Evolutionary conservation across 2,113 vertebrate genomes (phyloP), one percentile per base, ranked within the genome.

Genomic region (Phalacrocorax carbo): DNA sequence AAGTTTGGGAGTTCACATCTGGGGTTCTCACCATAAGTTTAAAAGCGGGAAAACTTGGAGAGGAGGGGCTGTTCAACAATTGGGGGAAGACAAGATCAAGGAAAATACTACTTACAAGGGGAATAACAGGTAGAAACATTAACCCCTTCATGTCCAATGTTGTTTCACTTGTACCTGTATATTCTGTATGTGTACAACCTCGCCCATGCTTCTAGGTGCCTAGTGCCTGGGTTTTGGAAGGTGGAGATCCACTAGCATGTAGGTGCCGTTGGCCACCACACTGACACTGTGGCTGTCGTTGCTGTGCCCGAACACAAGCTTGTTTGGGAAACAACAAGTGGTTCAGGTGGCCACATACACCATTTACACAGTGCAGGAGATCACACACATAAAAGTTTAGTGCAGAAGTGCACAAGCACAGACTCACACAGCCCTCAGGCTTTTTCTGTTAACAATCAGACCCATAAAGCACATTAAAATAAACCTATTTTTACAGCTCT

Each of bases 371-470:
- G 94, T 12, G 51, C 91, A 78, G 84, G 81, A 94, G 82, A 95
- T 93, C 87, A 29, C 71, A 91, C 70, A 73, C 87, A 76, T 96
- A 73, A 93, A 95, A 86, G 58, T 95, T 73, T 13, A 93, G 89
- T 82, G 91, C 81, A 82, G 89, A 94, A 97, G 93, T 85, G 78
- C 91, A 77, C 87, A 73, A 94, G 84, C 91, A 91, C 75, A 95
- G 91, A 70, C 78, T 93, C 75, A 88, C 58, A 82, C 68, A 82
- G 87, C 91, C 94, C 93, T 88, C 22, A 0, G 95, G 96, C 84
- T 58, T 91, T 96, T 95, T 90, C 94, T 96, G 96, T 97, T 96
- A 96, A 93, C 94, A 96, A 46, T 94, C 97, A 97, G 96, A 88
- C 94, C 89, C 91, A 90, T 97, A 96, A 97, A 95, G 86, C 49